Evolutionary conservation across 2,888 invertebrate genomes (phyloP), one percentile per base, ranked within the genome.

Genomic region (Strigamia crassipes): DNA sequence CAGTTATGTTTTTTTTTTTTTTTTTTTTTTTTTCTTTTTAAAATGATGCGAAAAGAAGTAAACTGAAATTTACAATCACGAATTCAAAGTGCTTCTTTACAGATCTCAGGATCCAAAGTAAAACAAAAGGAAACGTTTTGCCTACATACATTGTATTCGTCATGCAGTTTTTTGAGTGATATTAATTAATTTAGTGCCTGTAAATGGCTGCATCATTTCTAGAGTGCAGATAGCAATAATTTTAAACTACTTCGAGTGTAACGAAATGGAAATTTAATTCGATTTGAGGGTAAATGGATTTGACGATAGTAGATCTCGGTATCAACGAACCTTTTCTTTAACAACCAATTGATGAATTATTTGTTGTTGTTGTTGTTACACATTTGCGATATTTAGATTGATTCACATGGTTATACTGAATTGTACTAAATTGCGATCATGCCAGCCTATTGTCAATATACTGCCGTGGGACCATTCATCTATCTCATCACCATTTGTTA

Each of bases 391-490:
- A 51, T n/a, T 51, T 3, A 6, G 15, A 51, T 51, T n/a, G 3
- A 51, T 51, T 61, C 21, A 61, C 23, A 3, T 61, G 61, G 61
- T 61, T 61, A 46, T 46, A 15, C 51, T 61, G n/a, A 61, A 61
- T 23, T 61, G 18, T 18, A 18, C 61, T 4, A 4, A 21, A 18
- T 61, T 21, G 18, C 18, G 18, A 61, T 61, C 61, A 61, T 23
- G 61, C 61, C 23, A 46, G 61, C 61, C 61, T 61, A 61, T 61
- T 61, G 21, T 61, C 18, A 18, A 61, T 61, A 61, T 61, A 21
- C 61, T 61, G 61, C 61, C 61, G 61, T 61, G 61, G 61, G 61
- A 61, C 61, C 61, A 61, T 61, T 61, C 61, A 61, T 61, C n/a
- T 51, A n/a, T n/a, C 18, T 56, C 18, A 21, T 18, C 61, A 61